phyloP scores from a whole-genome alignment of 2,113 vertebrate genomes.

The Ailurus styani region DNA sequence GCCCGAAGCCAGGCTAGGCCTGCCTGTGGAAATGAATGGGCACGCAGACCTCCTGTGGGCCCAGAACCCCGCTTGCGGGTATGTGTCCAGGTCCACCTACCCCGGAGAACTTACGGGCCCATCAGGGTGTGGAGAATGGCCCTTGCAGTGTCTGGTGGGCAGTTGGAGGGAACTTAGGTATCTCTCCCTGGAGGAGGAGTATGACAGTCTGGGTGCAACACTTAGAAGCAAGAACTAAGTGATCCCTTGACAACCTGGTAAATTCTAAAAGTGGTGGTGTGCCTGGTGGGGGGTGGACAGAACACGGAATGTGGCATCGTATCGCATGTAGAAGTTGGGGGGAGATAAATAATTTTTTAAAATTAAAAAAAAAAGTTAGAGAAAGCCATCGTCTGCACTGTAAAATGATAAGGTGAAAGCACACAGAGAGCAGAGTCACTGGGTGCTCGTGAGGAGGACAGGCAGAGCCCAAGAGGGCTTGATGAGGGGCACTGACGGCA shows the following conservation, averaged over 20 bases:
- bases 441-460: neutral
- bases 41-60: neutral
- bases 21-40: neutral
- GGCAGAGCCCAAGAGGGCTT: neutral
- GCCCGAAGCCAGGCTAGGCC: neutral
- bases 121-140: neutral
- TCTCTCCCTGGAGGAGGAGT: neutral
- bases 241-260: neutral
- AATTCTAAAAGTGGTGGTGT: conserved; percentile 20
- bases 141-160: neutral
- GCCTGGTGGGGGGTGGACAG: neutral
- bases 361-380: no score
- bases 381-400: neutral
- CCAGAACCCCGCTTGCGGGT: neutral
- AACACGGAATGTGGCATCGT: neutral
- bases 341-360: no score
- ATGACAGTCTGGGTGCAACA: neutral
- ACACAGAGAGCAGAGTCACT: neutral
- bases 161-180: neutral
- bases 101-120: neutral
- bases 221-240: conserved; percentile 4
- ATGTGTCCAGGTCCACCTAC: neutral
- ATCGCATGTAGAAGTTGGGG: neutral
- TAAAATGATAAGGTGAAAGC: neutral
- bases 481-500: neutral